Evolutionary conservation across 2,113 vertebrate genomes (phyloP).

Genomic region (Empidonax alnorum): DNA sequence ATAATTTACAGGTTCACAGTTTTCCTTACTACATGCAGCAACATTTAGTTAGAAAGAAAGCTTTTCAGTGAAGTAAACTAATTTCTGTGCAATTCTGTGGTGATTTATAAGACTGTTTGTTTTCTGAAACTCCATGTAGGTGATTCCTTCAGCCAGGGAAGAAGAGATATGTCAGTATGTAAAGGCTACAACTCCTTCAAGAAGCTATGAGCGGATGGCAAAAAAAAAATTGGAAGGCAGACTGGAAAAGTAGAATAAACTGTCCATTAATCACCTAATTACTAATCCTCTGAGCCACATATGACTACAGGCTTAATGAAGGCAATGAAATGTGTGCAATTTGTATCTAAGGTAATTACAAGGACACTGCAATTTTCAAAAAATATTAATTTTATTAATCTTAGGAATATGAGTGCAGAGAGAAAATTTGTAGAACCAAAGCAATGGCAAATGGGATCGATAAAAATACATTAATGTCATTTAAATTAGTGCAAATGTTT

Average conservation of each 20-base stretch:
- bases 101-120: not conserved
- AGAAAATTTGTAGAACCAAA: conserved; percentile 2
- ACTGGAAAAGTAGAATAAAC: not conserved
- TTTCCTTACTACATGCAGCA: not conserved
- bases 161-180: not conserved
- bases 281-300: not conserved
- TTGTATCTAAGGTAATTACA: conserved; percentile 7
- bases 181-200: not conserved
- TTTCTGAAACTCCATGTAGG: not conserved
- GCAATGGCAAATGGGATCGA: not conserved
- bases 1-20: not conserved
- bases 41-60: not conserved
- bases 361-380: not conserved
- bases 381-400: conserved; percentile 24
- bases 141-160: not conserved
- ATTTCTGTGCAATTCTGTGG: not conserved
- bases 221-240: not conserved
- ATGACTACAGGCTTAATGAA: not conserved
- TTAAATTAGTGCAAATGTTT: not conserved
- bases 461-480: not conserved
- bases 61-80: not conserved
- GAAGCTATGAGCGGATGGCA: not conserved
- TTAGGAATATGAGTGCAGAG: not conserved
- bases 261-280: conserved; percentile 5
- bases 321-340: not conserved